Evolutionary conservation across 2,797 vertebrate species (phyloP).

Genomic region (Pantherophis vulpinus): DNA sequence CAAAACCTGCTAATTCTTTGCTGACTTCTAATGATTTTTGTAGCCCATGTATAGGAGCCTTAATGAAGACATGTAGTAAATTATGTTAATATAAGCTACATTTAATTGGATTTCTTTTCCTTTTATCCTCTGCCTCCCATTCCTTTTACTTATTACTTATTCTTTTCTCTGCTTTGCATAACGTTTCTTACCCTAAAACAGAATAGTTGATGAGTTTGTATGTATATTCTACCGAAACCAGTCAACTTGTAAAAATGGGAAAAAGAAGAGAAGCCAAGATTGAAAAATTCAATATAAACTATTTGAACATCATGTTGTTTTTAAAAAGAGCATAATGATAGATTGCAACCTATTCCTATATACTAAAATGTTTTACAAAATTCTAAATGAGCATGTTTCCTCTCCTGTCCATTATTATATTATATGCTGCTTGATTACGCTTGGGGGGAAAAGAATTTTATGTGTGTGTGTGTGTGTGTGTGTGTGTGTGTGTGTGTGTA

Average conservation of each 20-base stretch:
- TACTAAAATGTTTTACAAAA: not conserved
- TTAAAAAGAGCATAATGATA: not conserved
- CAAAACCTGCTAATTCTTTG: not conserved
- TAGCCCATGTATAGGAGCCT: not conserved
- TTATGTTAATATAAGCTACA: not conserved
- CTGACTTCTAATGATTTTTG: not conserved
- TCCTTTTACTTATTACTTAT: not conserved
- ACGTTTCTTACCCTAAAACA: not conserved
- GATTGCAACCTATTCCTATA: not conserved
- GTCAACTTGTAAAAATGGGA: not conserved
- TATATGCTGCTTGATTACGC: fast-evolving
- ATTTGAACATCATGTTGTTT: not conserved
- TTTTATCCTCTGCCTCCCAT: not conserved
- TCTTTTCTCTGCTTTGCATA: not conserved
- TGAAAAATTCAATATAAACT: not conserved
- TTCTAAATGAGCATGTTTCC: not conserved
- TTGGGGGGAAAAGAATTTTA: not conserved
- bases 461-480: no score
- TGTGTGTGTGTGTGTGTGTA: no score
- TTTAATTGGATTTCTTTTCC: not conserved
- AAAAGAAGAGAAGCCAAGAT: not conserved
- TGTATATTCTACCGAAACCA: not conserved
- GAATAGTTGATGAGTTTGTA: not conserved
- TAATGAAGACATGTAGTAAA: not conserved
- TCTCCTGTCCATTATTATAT: not conserved